Percentiles rank a stretch among this genome's conserved stretches.
These are phyloP conservation scores for Rhopalosiphum maidis DNA, from an alignment of 1,140 invertebrate genomes.

Conservation along the genomic window DNA sequence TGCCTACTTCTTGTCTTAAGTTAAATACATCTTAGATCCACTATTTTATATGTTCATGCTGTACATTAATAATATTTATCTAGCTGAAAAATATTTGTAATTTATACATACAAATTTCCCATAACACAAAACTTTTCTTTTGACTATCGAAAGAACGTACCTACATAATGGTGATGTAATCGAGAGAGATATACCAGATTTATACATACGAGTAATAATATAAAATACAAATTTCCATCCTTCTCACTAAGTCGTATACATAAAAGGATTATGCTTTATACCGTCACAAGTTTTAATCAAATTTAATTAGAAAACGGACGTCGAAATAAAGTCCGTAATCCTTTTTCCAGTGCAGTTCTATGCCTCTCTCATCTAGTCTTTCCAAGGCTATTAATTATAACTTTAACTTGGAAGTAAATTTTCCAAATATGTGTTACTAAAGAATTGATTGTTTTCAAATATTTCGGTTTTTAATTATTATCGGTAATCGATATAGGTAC, in stretches of 20 bases:
- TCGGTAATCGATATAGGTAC: no score
- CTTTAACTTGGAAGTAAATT: slow-evolving; percentile 24
- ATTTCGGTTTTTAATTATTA: not conserved
- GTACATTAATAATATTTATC: slow-evolving; percentile 11
- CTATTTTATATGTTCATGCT: not conserved
- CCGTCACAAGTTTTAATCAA: slow-evolving; percentile 54
- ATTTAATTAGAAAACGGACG: slow-evolving; percentile 56
- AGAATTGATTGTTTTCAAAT: not conserved
- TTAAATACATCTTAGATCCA: not conserved
- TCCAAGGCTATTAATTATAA: slow-evolving; percentile 41
- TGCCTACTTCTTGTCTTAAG: not conserved
- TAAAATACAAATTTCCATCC: slow-evolving; percentile 48
- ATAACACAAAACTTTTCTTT: not conserved
- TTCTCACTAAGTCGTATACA: slow-evolving; percentile 34
- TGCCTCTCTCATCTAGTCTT: not conserved
- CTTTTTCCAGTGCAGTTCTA: slow-evolving; percentile 24
- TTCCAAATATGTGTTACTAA: not conserved
- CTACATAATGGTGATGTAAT: slow-evolving; percentile 9
- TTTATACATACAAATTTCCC: not conserved
- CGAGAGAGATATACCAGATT: not conserved
- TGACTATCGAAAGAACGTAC: not conserved
- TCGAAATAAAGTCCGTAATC: slow-evolving; percentile 49
- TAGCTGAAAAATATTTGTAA: not conserved
- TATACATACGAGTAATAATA: slow-evolving; percentile 28
- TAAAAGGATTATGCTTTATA: slow-evolving; percentile 52